Base-by-base conservation (phyloP, 2,113 vertebrate species). In the Chrysemys picta region DNA sequence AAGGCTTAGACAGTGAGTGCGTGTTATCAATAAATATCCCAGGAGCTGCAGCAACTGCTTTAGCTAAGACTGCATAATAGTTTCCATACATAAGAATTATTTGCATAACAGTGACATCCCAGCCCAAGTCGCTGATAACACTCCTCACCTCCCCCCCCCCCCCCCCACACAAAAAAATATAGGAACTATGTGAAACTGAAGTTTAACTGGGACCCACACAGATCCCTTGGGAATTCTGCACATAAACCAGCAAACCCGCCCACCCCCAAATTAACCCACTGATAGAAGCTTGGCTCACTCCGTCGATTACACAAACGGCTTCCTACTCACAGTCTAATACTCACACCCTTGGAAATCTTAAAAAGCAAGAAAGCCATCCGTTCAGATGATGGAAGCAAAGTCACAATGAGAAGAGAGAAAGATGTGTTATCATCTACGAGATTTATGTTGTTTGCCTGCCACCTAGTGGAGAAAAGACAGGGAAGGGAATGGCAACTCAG, bases 381-480 rank as follows among this genome's bases (percentile, higher is more conserved):
- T 76, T 5, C 38, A 92, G 35, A 25, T 50, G 59, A 57, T 45
- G 83, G 42, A 12, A 89, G 65, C 35, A 47, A 72, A 90, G 25
- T 35, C 19, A 19, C 10, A 2, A 2, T 0, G 1, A 59, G 21
- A 38, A 22, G 80, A 35, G 9, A 45, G 84, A 50, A 0, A 10
- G 47, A 85, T 22, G 19, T 8, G 57, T 3, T 62, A 52, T 24
- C 2, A 22, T 16, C 24, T 3, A 35, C 4, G 38, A 53, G 52
- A 53, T 53, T 53, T 19, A 53, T 62, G 2, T 85, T 62, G 2
- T 85, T 59, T n/a, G 56, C 8, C 94, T 96, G 96, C 94, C 96
- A 96, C 93, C 96, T 93, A 7, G 89, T 96, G 96, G 96, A 56
- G 57, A 89, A 95, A 96, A 35, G 53, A 90, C 10, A 81, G 45